Percentiles rank a stretch among this genome's conserved stretches.
These are phyloP conservation scores for Drosophila differens DNA, from an alignment of 2,888 invertebrate species.

Conservation along the genomic window DNA sequence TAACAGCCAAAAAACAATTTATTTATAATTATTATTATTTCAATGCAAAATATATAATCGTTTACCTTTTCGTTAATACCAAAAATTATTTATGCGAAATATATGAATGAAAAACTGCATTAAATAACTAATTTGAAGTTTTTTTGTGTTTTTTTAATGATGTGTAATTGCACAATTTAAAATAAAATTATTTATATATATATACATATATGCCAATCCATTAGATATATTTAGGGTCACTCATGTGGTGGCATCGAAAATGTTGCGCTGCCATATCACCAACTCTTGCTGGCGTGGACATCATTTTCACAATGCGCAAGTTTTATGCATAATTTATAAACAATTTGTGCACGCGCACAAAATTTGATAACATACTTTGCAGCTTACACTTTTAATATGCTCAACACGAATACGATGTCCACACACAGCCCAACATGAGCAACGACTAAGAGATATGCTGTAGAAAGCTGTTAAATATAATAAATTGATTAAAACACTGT, in stretches of 20 bases:
- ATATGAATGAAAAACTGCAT: background rate
- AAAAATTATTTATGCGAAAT: background rate
- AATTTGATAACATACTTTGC: conserved; percentile 57
- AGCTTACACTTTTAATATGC: conserved; percentile 48
- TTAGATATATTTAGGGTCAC: background rate
- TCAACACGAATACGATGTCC: conserved; percentile 25
- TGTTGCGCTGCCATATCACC: conserved; percentile 16
- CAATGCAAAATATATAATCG: background rate
- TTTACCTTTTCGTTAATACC: background rate
- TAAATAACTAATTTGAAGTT: background rate
- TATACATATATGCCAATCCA: background rate
- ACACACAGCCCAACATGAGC: background rate
- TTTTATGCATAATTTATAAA: conserved; percentile 60
- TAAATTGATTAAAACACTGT: background rate
- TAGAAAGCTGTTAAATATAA: background rate
- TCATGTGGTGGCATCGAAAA: conserved; percentile 37
- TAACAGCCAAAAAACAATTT: background rate
- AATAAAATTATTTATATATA: background rate
- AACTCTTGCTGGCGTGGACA: conserved; percentile 7
- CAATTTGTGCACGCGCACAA: conserved; percentile 41
- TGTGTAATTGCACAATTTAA: background rate
- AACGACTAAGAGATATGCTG: background rate
- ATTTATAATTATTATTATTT: no score
- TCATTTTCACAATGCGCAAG: conserved; percentile 16
- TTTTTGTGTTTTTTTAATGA: background rate